phyloP scores from a whole-genome alignment of 2,113 vertebrate genomes.

The Nematolebias whitei region DNA sequence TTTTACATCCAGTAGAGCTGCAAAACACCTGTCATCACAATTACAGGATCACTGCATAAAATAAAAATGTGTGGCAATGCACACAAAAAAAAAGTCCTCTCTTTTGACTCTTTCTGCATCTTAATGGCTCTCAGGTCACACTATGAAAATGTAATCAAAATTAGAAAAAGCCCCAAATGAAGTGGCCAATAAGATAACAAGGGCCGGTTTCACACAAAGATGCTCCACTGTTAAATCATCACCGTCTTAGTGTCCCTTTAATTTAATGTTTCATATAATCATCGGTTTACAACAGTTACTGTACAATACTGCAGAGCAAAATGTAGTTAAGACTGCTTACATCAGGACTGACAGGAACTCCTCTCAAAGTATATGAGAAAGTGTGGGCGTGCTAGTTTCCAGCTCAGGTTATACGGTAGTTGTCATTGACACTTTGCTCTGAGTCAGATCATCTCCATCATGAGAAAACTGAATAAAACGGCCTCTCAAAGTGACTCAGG shows the following conservation, averaged over 20 bases:
- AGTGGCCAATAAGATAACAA: constrained; percentile 1
- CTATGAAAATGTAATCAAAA: constrained; percentile 6
- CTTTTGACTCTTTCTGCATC: neutral
- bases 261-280: neutral
- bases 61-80: neutral
- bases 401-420: constrained; percentile 37
- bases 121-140: neutral
- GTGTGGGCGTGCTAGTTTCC: constrained; percentile 51
- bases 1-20: neutral
- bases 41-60: neutral
- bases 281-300: constrained; percentile 1
- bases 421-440: constrained; percentile 43
- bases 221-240: neutral
- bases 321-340: constrained; percentile 12
- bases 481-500: constrained; percentile 23
- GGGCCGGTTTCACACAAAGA: neutral
- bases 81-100: neutral
- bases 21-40: neutral
- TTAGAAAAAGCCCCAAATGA: neutral
- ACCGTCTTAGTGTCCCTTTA: neutral
- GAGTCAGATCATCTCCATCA: constrained; percentile 47
- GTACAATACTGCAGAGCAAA: no score
- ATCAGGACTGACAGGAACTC: constrained; percentile 8
- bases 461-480: constrained; percentile 32
- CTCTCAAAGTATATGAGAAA: constrained; percentile 29